Evolutionary conservation across 1,140 invertebrate genomes (phyloP).

Genomic region (Tetragonula clypearis): DNA sequence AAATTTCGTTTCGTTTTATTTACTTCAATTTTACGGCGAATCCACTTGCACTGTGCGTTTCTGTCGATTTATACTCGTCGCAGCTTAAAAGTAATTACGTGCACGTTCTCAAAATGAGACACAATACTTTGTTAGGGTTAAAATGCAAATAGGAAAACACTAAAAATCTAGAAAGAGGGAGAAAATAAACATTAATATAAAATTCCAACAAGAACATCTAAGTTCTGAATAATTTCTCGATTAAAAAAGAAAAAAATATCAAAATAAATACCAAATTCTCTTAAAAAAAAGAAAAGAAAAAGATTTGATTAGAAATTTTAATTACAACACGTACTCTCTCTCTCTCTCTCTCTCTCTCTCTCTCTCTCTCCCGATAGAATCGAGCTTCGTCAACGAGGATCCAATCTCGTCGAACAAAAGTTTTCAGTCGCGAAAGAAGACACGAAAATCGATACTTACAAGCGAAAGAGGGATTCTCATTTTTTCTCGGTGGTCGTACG

Average conservation of each 20-base stretch:
- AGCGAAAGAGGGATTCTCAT: slow-evolving; percentile 20
- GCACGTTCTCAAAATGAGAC: too few species aligned
- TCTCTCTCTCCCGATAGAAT: too few species aligned
- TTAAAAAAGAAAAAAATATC: background rate
- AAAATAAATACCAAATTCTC: background rate
- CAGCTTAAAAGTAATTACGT: too few species aligned
- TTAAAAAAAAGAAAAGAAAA: background rate
- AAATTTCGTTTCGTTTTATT: too few species aligned
- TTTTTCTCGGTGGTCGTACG: background rate
- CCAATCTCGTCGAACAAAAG: background rate
- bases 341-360: too few species aligned
- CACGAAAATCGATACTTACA: slow-evolving; percentile 35
- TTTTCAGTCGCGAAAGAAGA: background rate
- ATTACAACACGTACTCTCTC: background rate
- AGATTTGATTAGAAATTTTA: background rate
- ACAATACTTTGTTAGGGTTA: too few species aligned
- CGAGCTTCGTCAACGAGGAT: background rate
- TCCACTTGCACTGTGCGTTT: too few species aligned
- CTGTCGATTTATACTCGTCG: too few species aligned
- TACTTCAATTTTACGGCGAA: too few species aligned
- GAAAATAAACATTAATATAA: background rate
- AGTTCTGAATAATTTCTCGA: background rate
- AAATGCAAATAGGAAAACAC: background rate
- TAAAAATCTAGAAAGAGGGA: background rate
- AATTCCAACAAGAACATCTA: background rate